Percentiles rank a stretch among this genome's conserved stretches.
Conservation (phyloP, 1,140 invertebrate species). For the Battus philenor region DNA sequence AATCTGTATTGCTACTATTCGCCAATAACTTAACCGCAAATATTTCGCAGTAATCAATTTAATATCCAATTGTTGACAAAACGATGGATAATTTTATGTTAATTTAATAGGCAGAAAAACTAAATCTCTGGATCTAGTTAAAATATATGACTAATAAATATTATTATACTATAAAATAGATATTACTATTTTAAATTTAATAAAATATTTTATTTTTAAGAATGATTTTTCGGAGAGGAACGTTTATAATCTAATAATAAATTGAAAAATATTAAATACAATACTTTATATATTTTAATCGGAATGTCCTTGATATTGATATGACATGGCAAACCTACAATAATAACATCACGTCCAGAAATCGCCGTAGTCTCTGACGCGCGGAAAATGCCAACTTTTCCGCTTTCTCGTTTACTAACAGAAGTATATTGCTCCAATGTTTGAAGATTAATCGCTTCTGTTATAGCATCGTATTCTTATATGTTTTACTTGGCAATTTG, state of each 20-base stretch:
- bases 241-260: too few relatives aligned
- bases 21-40: too few relatives aligned
- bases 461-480: slow-evolving; percentile 4
- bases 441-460: slow-evolving; percentile 9
- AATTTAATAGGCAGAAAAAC: too few relatives aligned
- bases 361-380: slow-evolving; percentile 17
- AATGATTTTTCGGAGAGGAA: not conserved
- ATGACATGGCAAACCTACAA: not conserved
- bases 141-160: too few relatives aligned
- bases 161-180: not conserved
- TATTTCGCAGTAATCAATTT: too few relatives aligned
- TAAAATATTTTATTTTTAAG: not conserved
- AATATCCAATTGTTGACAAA: too few relatives aligned
- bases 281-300: not conserved
- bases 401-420: slow-evolving; percentile 39
- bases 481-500: too few relatives aligned
- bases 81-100: too few relatives aligned
- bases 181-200: not conserved
- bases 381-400: slow-evolving; percentile 31
- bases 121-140: too few relatives aligned
- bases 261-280: too few relatives aligned
- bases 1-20: too few relatives aligned
- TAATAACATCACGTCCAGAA: slow-evolving; percentile 42
- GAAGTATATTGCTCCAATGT: slow-evolving; percentile 13
- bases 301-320: not conserved